Percentiles rank a stretch among this genome's conserved stretches.
Evolutionary conservation across 2,888 invertebrate species (phyloP).

Genomic region (Gisinianus flammeolus): DNA sequence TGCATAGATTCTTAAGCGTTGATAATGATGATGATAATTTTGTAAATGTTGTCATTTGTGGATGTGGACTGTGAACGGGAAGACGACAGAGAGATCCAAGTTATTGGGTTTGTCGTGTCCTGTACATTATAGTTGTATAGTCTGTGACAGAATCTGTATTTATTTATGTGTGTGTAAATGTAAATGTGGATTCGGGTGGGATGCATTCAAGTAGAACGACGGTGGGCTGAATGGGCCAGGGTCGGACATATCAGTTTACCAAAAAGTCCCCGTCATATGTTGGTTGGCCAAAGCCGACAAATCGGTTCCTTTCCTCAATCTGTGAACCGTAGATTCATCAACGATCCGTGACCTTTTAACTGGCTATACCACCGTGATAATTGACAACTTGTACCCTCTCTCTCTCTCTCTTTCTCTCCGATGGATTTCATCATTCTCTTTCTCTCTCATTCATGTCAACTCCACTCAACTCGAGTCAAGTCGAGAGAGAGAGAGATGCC

Average conservation of each 20-base stretch:
- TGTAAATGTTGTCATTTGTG: background rate
- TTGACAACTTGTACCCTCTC: conserved; percentile 29
- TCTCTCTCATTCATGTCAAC: background rate
- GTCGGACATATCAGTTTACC: conserved; percentile 28
- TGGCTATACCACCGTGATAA: conserved; percentile 29
- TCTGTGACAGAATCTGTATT: too few relatives aligned
- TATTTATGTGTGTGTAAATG: too few relatives aligned
- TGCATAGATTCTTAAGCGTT: background rate
- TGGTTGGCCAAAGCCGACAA: conserved; percentile 20
- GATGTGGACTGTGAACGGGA: background rate
- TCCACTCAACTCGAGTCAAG: background rate
- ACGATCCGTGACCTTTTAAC: conserved; percentile 42
- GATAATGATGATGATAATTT: background rate
- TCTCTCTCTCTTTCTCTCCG: background rate
- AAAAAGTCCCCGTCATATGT: conserved; percentile 20
- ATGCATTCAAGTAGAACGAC: conserved; percentile 29
- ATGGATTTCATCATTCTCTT: conserved; percentile 8
- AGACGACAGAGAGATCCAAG: background rate
- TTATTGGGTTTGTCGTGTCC: background rate
- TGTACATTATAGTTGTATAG: too few relatives aligned
- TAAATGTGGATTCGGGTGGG: background rate
- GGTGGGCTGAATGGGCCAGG: conserved; percentile 14
- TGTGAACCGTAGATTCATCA: conserved; percentile 33
- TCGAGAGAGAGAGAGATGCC: background rate
- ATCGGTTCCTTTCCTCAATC: conserved; percentile 34